A percentile compares a stretch with the other conserved stretches of the same genome.
Conservation (phyloP, 2,113 vertebrate genomes). For the Vireo altiloquus region DNA sequence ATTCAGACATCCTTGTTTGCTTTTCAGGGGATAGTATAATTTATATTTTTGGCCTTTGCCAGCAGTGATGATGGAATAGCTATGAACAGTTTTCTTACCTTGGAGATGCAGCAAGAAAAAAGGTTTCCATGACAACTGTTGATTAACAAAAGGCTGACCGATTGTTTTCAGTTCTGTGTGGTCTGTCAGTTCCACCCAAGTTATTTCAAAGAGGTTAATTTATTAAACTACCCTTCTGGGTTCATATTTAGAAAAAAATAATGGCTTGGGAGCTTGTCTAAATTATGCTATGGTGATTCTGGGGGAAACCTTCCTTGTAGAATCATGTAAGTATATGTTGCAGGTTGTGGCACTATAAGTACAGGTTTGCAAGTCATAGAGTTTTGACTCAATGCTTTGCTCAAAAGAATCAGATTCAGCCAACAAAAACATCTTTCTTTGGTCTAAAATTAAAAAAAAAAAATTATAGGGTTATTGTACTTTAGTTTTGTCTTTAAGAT, state of each 20-base stretch:
- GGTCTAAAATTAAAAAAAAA: neutral
- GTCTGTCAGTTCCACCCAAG: slow-evolving; percentile 14
- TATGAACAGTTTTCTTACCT: slow-evolving; percentile 19
- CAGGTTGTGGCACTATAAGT: neutral
- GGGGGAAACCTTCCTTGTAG: neutral
- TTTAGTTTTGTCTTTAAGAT: neutral
- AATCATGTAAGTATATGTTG: neutral
- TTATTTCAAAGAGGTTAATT: slow-evolving; percentile 43
- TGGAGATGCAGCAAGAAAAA: slow-evolving; percentile 25
- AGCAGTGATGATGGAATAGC: neutral
- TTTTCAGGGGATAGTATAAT: neutral
- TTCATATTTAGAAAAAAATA: neutral
- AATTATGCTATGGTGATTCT: neutral
- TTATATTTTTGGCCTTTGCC: neutral
- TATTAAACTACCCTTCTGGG: neutral
- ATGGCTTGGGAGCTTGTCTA: neutral
- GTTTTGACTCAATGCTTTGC: neutral
- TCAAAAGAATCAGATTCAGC: neutral
- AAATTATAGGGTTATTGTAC: neutral
- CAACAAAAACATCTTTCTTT: neutral
- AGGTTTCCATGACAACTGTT: slow-evolving; percentile 61
- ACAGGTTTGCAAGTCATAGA: neutral
- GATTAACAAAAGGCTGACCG: slow-evolving; percentile 24
- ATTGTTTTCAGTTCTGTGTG: neutral
- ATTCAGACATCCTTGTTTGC: neutral